Evolutionary conservation across 2,113 vertebrate species (phyloP), one percentile per base, ranked within the genome.

Genomic region (Ceyx margarethae): DNA sequence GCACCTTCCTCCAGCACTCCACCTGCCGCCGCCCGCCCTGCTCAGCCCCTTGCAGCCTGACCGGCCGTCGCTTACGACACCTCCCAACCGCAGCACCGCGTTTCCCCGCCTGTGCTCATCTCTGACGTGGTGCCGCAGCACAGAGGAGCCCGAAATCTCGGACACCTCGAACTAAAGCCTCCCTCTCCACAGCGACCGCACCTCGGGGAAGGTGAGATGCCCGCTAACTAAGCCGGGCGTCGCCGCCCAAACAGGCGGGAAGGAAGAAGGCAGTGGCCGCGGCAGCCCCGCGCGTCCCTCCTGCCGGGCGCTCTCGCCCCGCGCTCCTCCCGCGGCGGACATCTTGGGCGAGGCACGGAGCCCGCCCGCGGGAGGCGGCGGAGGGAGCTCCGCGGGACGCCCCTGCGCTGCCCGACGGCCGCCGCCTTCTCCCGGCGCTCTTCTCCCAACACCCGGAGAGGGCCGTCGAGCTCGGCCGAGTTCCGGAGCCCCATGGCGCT

Each of bases 201-300:
- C 0, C 29, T 5, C 43, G 5, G 11, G 26, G 48, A 13, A 25
- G 5, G 0, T 51, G n/a, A 21, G n/a, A 22, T 0, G 58, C 3
- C 43, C 33, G 31, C 11, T 15, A 25, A 51, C 23, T 10, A 15
- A 5, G 3, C 0, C 17, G 6, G 67, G 53, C 11, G 64, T 7
- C 37, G 53, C 0, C 3, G 40, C 77, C 64, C 11, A 21, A 50
- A 46, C 0, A 37, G 14, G 56, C 43, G 46, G 61, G 17, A n/a
- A 25, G 40, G 45, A 11, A 12, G 31, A 12, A 9, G 40, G 48
- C 45, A 17, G 31, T 18, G n/a, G 20, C 23, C 3, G 19, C 53
- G 13, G 21, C 56, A 17, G 21, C 18, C 37, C 37, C 53, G 53
- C 23, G 25, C 48, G 6, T 40, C 46, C 43, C 72, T 26, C 37